Base-by-base conservation (phyloP, 2,888 invertebrate species). In the Heteromyza rotundicornis region DNA sequence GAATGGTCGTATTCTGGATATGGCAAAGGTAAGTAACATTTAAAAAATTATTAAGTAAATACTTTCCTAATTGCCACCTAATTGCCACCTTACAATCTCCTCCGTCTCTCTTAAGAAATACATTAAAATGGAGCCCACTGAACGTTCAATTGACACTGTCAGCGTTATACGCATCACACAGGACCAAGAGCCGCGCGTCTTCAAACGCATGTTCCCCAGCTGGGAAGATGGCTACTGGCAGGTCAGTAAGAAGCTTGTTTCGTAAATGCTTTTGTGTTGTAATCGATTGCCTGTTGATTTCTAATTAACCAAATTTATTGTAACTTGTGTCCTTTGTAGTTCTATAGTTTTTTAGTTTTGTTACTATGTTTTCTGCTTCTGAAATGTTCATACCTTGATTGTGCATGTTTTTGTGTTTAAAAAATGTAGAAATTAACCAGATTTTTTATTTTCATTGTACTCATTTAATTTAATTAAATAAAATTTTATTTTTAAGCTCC, bases 181-280 rank as follows among this genome's bases (percentile, higher is more conserved):
- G 80, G 90, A 89, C 2, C 84, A 86, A 50, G 95, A 95, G 79
- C 91, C 93, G 0, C 84, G 85, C 2, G 87, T 87, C 32, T 95
- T 95, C 84, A 91, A 87, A 72, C 87, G 88, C 22, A 84, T 90
- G 71, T 95, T 95, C 86, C 88, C 89, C 1, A 79, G 82, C 1
- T 95, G 95, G 95, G 87, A 92, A 68, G 80, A 84, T 1, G 85
- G 86, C 22, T 84, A 88, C 80, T 91, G 90, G 90, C 85, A 87
- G 76, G 89, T 89, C 70, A 84, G 86, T 85, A 70, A 63, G 36
- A 64, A 67, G 49, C 24, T 47, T 36, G 16, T 16, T 17, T 35
- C 5, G 35, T 40, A 40, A 10, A 10, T 53, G 23, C 24, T 36
- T 32, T 55, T 19, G n/a, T 57, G 35, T 64, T 55, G 22, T 55